phyloP scores from a whole-genome alignment of 2,113 vertebrate species.

The Colinus virginianus region DNA sequence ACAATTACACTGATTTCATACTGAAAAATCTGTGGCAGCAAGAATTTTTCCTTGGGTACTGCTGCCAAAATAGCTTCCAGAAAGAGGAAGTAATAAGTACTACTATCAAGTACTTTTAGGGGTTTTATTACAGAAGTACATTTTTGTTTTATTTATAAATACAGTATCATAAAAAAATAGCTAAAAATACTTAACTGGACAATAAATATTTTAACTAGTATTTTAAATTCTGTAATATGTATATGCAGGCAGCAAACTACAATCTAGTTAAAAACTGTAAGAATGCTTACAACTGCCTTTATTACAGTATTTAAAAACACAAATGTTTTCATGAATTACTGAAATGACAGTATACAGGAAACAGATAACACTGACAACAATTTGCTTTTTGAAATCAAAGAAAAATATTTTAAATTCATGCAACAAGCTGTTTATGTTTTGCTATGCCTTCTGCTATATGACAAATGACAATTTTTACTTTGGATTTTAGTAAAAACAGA shows the following conservation, averaged over 20 bases:
- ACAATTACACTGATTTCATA: slow-evolving; percentile 58
- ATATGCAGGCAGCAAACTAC: not conserved
- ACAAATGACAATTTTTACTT: not conserved
- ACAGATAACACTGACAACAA: not conserved
- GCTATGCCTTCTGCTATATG: not conserved
- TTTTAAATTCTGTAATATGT: not conserved
- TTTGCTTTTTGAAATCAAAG: slow-evolving; percentile 10
- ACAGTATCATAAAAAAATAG: not conserved
- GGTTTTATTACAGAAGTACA: not conserved
- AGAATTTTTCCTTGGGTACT: slow-evolving; percentile 44
- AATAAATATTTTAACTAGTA: slow-evolving; percentile 6
- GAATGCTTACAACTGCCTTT: not conserved
- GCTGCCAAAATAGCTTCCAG: not conserved
- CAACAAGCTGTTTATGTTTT: not conserved
- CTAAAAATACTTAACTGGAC: not conserved
- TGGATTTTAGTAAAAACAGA: not conserved
- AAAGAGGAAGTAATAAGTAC: not conserved
- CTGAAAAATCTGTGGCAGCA: not conserved
- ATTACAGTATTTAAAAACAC: not conserved
- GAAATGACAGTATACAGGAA: not conserved
- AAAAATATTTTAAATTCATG: not conserved
- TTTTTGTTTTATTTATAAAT: not conserved
- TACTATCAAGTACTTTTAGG: not conserved
- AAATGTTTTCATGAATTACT: slow-evolving; percentile 9
- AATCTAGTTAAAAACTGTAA: not conserved